Conservation (phyloP, 1,140 invertebrate species). For the Cylas formicarius region DNA sequence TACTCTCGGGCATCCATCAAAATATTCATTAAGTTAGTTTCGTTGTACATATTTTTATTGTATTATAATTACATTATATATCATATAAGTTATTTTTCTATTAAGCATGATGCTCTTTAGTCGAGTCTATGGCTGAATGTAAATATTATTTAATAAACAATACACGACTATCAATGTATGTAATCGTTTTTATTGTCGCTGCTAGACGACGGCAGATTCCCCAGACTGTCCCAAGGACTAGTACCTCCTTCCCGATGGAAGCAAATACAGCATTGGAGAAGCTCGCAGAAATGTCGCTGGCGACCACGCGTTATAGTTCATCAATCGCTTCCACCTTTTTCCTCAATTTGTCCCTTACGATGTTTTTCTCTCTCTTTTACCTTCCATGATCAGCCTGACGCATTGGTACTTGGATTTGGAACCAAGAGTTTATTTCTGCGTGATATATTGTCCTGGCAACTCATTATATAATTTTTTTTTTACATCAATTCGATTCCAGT, state of each 20-base stretch:
- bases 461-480: too few species aligned
- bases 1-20: not conserved
- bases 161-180: constrained; percentile 39
- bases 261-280: not conserved
- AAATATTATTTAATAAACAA: constrained; percentile 41
- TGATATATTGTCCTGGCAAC: too few species aligned
- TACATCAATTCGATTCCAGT: too few species aligned
- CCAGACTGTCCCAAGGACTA: not conserved
- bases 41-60: constrained; percentile 40
- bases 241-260: not conserved
- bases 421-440: too few species aligned
- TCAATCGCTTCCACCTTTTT: too few species aligned
- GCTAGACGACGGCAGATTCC: not conserved
- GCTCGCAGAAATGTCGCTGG: not conserved
- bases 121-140: constrained; percentile 39
- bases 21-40: constrained; percentile 32
- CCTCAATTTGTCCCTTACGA: too few species aligned
- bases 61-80: constrained; percentile 41
- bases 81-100: constrained; percentile 43
- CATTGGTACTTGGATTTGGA: too few species aligned
- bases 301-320: not conserved
- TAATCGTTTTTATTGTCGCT: constrained; percentile 20
- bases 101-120: constrained; percentile 37
- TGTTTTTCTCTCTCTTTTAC: too few species aligned
- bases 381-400: too few species aligned